These are phyloP conservation scores for Camptogramma bilineatum DNA, from an alignment of 2,888 invertebrate genomes.

Conservation along the genomic window DNA sequence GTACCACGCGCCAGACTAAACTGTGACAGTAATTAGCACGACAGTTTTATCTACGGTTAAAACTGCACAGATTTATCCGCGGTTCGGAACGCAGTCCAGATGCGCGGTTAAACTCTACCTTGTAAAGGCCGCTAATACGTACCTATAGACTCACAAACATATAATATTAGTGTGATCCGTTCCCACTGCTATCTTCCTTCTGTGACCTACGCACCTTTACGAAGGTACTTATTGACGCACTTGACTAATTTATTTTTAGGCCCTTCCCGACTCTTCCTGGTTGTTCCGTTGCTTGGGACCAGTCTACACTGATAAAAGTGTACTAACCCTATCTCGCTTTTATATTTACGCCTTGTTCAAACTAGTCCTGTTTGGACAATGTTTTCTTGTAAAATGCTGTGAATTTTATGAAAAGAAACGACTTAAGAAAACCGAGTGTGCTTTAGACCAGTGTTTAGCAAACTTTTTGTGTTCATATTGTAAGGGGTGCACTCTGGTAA, in stretches of 20 bases:
- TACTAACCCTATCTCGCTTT: slow-evolving; percentile 1
- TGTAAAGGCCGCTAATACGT: no score
- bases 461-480: no score
- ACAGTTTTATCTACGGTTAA: no score
- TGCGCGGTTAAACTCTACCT: no score
- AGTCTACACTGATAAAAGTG: slow-evolving; percentile 9
- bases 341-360: slow-evolving; percentile 4
- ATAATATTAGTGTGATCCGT: no score
- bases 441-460: no score
- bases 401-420: not conserved
- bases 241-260: slow-evolving; percentile 34
- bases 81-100: no score
- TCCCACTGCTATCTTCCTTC: slow-evolving; percentile 11
- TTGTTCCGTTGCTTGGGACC: slow-evolving; percentile 21
- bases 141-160: no score
- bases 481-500: no score
- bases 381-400: not conserved
- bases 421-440: not conserved
- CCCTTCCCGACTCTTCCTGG: slow-evolving; percentile 20
- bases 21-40: no score
- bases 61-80: no score
- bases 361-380: not conserved
- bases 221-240: slow-evolving; percentile 20
- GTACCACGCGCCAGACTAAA: no score
- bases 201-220: slow-evolving; percentile 18